A percentile compares a stretch with the other conserved stretches of the same genome.
phyloP scores from a whole-genome alignment of 2,888 invertebrate genomes.

The Synanthedon tipuliformis region DNA sequence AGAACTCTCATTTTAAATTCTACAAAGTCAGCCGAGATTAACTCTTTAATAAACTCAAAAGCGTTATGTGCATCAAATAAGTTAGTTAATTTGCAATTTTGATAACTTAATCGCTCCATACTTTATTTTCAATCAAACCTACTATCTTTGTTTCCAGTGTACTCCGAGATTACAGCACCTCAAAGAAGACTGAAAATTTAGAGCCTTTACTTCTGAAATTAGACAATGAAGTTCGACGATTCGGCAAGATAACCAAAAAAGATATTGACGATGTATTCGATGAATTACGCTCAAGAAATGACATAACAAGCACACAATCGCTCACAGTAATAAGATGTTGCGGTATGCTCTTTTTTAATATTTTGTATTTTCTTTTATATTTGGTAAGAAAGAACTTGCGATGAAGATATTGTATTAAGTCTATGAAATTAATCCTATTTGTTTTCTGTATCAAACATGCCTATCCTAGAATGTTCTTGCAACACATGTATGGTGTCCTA shows the following conservation, averaged over 20 bases:
- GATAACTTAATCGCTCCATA: slow-evolving; percentile 5
- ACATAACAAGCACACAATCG: slow-evolving; percentile 83
- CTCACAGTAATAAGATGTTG: slow-evolving; percentile 85
- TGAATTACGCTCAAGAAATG: slow-evolving; percentile 75
- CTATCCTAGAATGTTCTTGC: no score
- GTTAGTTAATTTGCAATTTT: slow-evolving; percentile 25
- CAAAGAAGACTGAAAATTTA: slow-evolving; percentile 70
- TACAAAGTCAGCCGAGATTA: slow-evolving; percentile 74
- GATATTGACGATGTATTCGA: slow-evolving; percentile 85
- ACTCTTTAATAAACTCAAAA: slow-evolving; percentile 55
- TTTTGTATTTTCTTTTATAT: no score
- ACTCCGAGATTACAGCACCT: slow-evolving; percentile 63
- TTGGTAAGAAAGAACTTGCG: no score
- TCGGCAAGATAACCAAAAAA: slow-evolving; percentile 78
- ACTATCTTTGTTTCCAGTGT: slow-evolving; percentile 45
- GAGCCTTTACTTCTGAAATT: slow-evolving; percentile 76
- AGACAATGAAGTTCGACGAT: slow-evolving; percentile 76
- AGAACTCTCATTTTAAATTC: slow-evolving; percentile 76
- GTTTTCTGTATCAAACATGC: no score
- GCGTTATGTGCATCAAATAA: slow-evolving; percentile 43
- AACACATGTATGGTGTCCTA: no score
- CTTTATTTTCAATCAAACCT: slow-evolving; percentile 10
- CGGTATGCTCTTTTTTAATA: slow-evolving; percentile 52
- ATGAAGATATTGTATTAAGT: no score
- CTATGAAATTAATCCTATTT: no score